A percentile compares a stretch with the other conserved stretches of the same genome.
phyloP scores from a whole-genome alignment of 1,140 invertebrate genomes.

The Drosophila tsacasi region DNA sequence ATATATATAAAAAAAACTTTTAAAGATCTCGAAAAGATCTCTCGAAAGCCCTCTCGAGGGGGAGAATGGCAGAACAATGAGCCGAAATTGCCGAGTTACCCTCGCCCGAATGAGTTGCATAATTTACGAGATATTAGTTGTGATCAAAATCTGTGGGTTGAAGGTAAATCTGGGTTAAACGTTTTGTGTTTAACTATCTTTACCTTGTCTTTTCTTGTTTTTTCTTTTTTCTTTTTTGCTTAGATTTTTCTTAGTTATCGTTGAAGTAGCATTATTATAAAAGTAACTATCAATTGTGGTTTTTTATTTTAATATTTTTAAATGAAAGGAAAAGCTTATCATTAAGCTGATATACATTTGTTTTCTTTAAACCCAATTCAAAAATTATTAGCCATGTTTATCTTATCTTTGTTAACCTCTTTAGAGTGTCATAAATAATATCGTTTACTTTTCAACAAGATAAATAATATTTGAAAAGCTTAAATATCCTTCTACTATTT shows the following conservation, averaged over 20 bases:
- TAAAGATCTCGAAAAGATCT: slow-evolving; percentile 14
- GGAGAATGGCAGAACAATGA: slow-evolving; percentile 49
- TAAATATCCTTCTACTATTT: too few relatives aligned
- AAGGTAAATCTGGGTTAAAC: slow-evolving; percentile 17
- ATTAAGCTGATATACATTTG: too few relatives aligned
- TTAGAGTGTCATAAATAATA: too few relatives aligned
- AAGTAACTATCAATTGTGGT: neutral
- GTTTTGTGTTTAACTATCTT: slow-evolving; percentile 5
- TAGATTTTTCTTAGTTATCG: neutral
- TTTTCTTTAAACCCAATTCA: too few relatives aligned
- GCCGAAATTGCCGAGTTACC: slow-evolving; percentile 22
- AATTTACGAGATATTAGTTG: slow-evolving; percentile 32
- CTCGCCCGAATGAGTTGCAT: slow-evolving; percentile 34
- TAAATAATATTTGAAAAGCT: too few relatives aligned
- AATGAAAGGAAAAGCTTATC: too few relatives aligned
- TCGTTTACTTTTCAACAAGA: too few relatives aligned
- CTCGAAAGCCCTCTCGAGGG: slow-evolving; percentile 11
- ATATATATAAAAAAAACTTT: slow-evolving; percentile 12
- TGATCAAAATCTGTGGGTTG: slow-evolving; percentile 27
- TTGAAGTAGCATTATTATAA: neutral
- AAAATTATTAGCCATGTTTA: too few relatives aligned
- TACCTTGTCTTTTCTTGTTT: neutral
- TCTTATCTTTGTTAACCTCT: too few relatives aligned
- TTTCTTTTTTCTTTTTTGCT: neutral
- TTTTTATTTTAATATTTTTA: too few relatives aligned